A percentile compares a stretch with the other conserved stretches of the same genome.
Evolutionary conservation across 2,113 vertebrate species (phyloP).

Genomic region (Notiomystis cincta): DNA sequence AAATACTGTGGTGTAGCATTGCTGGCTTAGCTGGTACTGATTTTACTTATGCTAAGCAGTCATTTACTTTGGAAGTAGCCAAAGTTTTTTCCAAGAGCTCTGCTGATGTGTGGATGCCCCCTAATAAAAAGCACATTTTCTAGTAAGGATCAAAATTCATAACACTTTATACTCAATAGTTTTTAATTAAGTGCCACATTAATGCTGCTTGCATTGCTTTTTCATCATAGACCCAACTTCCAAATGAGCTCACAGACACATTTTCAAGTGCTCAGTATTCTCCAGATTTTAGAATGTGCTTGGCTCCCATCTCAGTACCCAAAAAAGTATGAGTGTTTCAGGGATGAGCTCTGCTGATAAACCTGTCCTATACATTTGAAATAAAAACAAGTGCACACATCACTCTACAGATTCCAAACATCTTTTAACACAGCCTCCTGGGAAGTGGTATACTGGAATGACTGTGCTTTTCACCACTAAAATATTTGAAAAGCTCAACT

Average conservation of each 20-base stretch:
- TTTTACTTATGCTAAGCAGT: background rate
- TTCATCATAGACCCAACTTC: background rate
- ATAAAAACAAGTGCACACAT: background rate
- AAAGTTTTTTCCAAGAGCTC: background rate
- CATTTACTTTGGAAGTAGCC: background rate
- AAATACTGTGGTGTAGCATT: background rate
- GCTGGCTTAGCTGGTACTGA: background rate
- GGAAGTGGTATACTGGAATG: background rate
- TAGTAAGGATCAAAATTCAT: background rate
- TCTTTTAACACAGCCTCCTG: background rate
- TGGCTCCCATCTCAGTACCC: background rate
- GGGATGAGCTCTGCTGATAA: background rate
- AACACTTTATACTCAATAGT: background rate
- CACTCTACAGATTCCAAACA: background rate
- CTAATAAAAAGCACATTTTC: conserved; percentile 5
- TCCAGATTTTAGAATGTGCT: background rate
- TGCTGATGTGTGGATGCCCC: background rate
- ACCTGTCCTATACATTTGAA: background rate
- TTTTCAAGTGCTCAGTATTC: background rate
- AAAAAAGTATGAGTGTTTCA: background rate
- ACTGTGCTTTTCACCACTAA: background rate
- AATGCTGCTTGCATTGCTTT: background rate
- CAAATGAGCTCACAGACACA: background rate
- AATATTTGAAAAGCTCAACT: background rate
- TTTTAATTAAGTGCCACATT: conserved; percentile 36